Conservation (phyloP, 1,140 invertebrate genomes). For the Hormaphis cornu region DNA sequence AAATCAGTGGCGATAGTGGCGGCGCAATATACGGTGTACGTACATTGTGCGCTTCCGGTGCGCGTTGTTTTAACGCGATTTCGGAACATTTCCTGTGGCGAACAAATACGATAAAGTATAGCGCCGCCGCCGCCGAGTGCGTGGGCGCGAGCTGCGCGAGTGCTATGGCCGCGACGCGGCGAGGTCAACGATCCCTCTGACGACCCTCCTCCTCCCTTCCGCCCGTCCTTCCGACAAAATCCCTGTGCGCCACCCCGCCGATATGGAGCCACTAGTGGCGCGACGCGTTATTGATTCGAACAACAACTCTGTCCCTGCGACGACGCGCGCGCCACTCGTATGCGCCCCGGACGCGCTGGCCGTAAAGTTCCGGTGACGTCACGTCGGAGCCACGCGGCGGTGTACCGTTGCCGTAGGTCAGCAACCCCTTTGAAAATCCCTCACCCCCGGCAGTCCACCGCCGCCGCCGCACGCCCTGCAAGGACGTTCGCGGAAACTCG, state of each 20-base stretch:
- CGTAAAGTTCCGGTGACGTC: conserved; percentile 6
- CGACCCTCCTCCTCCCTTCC: neutral
- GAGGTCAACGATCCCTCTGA: conserved; percentile 3
- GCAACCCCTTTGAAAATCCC: conserved; percentile 16
- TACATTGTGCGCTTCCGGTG: neutral
- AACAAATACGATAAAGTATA: too few relatives aligned
- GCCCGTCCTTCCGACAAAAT: neutral
- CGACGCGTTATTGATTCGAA: conserved; percentile 28
- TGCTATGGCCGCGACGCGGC: neutral
- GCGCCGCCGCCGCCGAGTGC: neutral
- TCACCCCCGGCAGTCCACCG: neutral
- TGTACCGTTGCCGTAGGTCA: conserved; percentile 20
- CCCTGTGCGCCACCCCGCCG: neutral
- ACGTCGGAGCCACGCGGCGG: neutral
- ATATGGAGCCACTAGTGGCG: conserved; percentile 22
- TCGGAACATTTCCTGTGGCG: too few relatives aligned
- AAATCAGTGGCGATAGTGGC: too few relatives aligned
- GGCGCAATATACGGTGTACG: too few relatives aligned
- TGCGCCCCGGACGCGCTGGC: neutral
- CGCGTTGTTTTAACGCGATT: too few relatives aligned
- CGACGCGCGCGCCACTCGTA: too few relatives aligned
- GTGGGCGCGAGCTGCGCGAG: neutral
- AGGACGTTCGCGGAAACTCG: too few relatives aligned
- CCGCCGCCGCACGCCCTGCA: too few relatives aligned
- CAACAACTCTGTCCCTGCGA: too few relatives aligned